Evolutionary conservation across 2,113 vertebrate genomes (phyloP), one percentile per base, ranked within the genome.

Genomic region (Garra rufa): DNA sequence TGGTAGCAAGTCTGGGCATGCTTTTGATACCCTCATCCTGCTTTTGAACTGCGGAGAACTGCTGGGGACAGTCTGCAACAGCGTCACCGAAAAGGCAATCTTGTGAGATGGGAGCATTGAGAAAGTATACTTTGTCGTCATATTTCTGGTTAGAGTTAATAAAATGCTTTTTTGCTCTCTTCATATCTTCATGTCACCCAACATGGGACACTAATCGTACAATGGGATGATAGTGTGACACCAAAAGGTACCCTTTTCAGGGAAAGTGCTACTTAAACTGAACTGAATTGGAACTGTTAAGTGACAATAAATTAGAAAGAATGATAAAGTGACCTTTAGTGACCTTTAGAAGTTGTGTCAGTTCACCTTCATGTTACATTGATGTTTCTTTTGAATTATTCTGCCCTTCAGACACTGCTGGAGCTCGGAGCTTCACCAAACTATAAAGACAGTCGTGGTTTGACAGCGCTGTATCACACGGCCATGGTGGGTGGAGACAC

Each of bases 391-490:
- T 6, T 74, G 9, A 69, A 15, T 30, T 71, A 57, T 73, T 67
- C 26, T 19, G 44, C 61, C 85, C 81, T 84, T 19, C 87, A 99
- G 98, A 96, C 96, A 0, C 95, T 99, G 48, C 75, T 99, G 87
- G 97, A 99, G 87, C 89, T 99, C 67, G 98, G 98, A 0, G 96
- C 97, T 0, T 99, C 98, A 38, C 96, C 98, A 0, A 97, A 99
- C 88, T 98, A 97, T 86, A 99, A 97, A 90, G 98, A 99, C 93
- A 97, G 96, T 83, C 96, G 95, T 0, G 98, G 97, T 1, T 93
- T 99, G 86, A 98, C 98, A 0, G 94, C 97, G 0, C 91, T 99
- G 80, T 99, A 98, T 70, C 98, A 99, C 95, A 98, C 97, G 0
- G 96, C 95, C 0, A 46, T 99, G 57, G 96, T 96, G 3, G 98